Conservation (phyloP, 30 jellyfish, hydroid and myxozoan species). For the Aurelia aurita complex sp. Pacific region DNA sequence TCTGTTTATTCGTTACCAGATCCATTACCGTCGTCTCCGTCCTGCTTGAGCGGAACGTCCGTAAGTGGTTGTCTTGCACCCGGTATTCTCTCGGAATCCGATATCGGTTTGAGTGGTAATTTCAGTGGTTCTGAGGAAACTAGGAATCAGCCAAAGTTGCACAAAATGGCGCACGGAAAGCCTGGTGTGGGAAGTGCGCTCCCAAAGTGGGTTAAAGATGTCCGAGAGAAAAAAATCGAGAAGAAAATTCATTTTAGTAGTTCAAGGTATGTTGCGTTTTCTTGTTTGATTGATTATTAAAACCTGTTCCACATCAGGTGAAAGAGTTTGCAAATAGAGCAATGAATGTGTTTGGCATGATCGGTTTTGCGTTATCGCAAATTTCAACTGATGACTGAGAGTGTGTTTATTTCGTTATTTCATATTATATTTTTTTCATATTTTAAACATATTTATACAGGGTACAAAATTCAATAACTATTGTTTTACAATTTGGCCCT, state of each 20-base stretch:
- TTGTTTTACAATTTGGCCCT: too few relatives aligned
- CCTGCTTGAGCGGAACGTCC: background rate
- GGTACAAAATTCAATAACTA: too few relatives aligned
- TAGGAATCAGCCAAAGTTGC: background rate
- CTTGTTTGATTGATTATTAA: too few relatives aligned
- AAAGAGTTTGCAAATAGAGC: too few relatives aligned
- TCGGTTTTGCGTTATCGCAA: too few relatives aligned
- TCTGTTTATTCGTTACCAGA: conserved; percentile 43
- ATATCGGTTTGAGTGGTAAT: background rate
- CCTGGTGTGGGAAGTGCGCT: background rate
- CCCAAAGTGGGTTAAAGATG: conserved; percentile 32
- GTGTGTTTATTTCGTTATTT: too few relatives aligned
- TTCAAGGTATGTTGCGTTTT: background rate
- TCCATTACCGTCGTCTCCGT: conserved; percentile 44
- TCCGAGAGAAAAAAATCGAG: background rate
- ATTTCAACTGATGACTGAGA: too few relatives aligned
- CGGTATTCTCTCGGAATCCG: background rate
- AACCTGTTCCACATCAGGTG: too few relatives aligned
- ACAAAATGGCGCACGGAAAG: background rate
- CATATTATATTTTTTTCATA: too few relatives aligned
- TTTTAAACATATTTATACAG: too few relatives aligned
- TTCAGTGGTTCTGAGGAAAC: background rate
- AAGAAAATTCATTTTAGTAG: background rate
- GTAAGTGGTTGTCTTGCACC: background rate
- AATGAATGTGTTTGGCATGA: too few relatives aligned